Base-by-base conservation (phyloP, 1,140 invertebrate genomes). In the Monochamus saltuarius region DNA sequence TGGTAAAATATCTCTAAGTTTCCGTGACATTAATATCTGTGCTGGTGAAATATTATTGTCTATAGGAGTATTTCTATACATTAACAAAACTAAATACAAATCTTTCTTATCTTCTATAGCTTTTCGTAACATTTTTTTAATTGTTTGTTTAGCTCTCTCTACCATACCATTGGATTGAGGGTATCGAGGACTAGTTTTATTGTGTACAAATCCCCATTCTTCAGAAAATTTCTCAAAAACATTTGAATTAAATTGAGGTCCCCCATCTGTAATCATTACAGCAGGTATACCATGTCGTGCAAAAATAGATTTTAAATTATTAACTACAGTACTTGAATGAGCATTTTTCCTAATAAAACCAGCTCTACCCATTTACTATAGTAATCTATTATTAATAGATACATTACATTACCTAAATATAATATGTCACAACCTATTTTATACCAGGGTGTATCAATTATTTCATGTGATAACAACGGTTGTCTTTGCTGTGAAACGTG, bases 131-230 rank as follows among this genome's bases (percentile, higher is more conserved):
- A 70, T 59, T 35, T 70, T 70, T 67, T 77, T 73, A 17, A 70
- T 57, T 7, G 65, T 70, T 52, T 68, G 65, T 13, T 72, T 53
- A 2, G 66, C 13, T 39, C 68, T 42, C 66, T 81, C 78, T 10
- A 72, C 73, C 50, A 77, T 69, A 1, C 80, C 79, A 64, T 81
- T 80, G 1, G 74, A n/a, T n/a, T n/a, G n/a, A n/a, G n/a, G n/a
- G n/a, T n/a, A n/a, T n/a, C n/a, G n/a, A n/a, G n/a, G n/a, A n/a
- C n/a, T n/a, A n/a, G n/a, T n/a, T n/a, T n/a, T n/a, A n/a, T n/a
- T n/a, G n/a, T n/a, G n/a, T n/a, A n/a, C n/a, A n/a, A 76, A 7
- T 73, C 67, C 72, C 78, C n/a, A 79, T 47, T 71, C 39, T 50
- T 42, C 65, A 68, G n/a, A n/a, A n/a, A n/a, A n/a, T 67, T 72